Percentiles rank a stretch among this genome's conserved stretches.
phyloP scores from a whole-genome alignment of 1,140 invertebrate genomes.

The Temnothorax curvispinosus region DNA sequence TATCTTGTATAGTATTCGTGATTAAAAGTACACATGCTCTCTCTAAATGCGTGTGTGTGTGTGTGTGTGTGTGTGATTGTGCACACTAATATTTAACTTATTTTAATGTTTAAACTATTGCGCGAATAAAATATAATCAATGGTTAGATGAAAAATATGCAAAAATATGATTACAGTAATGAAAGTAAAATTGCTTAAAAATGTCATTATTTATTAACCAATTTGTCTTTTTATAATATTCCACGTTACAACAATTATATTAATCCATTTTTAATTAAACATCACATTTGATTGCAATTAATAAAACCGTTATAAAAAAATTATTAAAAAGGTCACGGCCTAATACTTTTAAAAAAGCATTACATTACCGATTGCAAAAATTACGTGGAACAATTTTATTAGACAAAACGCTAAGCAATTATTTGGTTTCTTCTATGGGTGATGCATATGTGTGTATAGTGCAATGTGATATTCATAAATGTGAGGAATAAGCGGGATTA shows the following conservation, averaged over 20 bases:
- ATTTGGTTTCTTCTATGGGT: background rate
- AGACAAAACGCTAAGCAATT: background rate
- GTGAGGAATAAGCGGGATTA: slow-evolving; percentile 18
- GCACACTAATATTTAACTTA: background rate
- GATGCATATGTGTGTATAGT: background rate
- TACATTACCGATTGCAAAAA: background rate
- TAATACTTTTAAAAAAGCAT: background rate
- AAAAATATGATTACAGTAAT: background rate
- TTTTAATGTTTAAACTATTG: background rate
- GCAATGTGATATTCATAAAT: background rate
- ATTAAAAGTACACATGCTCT: background rate
- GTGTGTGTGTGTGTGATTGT: background rate
- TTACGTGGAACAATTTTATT: background rate
- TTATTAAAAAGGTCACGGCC: background rate
- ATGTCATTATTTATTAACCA: background rate
- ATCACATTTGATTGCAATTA: background rate
- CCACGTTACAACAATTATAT: slow-evolving; percentile 11
- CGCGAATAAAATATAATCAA: background rate
- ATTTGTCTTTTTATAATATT: slow-evolving; percentile 10
- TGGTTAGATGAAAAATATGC: background rate
- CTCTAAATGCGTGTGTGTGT: background rate
- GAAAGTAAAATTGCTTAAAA: background rate
- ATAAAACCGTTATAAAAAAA: slow-evolving; percentile 8
- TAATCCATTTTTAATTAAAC: background rate
- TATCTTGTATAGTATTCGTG: background rate